A percentile compares a stretch with the other conserved stretches of the same genome.
phyloP scores from a whole-genome alignment of 2,113 vertebrate genomes.

The Mohoua ochrocephala region DNA sequence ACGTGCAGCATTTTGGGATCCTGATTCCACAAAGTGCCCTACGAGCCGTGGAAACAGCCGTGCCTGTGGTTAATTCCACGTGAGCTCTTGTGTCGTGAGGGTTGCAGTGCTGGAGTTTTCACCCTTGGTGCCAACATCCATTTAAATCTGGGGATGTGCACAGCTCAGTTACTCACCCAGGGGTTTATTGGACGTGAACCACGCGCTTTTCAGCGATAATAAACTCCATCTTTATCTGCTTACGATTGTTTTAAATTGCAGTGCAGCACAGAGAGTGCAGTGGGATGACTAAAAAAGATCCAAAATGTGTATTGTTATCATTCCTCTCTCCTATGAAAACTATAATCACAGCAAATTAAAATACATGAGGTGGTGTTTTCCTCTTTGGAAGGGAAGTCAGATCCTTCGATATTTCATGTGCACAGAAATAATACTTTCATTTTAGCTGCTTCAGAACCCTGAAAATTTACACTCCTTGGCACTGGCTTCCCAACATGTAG shows the following conservation, averaged over 20 bases:
- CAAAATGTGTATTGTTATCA: not conserved
- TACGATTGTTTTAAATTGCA: not conserved
- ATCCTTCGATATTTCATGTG: not conserved
- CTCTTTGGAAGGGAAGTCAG: not conserved
- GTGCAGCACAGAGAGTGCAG: not conserved
- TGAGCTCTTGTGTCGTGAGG: not conserved
- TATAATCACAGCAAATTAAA: not conserved
- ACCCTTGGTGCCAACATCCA: accelerated
- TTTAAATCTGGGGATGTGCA: not conserved
- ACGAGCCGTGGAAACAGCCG: accelerated
- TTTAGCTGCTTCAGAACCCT: not conserved
- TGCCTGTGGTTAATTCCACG: not conserved
- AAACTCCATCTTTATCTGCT: not conserved
- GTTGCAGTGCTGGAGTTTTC: not conserved
- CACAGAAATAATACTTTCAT: not conserved
- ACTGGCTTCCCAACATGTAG: not conserved
- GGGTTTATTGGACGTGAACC: not conserved
- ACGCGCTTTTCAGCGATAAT: not conserved
- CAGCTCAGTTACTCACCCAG: not conserved
- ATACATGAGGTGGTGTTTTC: not conserved
- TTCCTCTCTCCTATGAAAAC: not conserved
- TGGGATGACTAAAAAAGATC: not conserved
- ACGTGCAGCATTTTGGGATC: not conserved
- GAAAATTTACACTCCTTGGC: not conserved
- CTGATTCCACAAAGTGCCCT: not conserved